A percentile compares a stretch with the other conserved stretches of the same genome.
phyloP scores from a whole-genome alignment of 2,113 vertebrate species.

The Tretioscincus oriximinensis region DNA sequence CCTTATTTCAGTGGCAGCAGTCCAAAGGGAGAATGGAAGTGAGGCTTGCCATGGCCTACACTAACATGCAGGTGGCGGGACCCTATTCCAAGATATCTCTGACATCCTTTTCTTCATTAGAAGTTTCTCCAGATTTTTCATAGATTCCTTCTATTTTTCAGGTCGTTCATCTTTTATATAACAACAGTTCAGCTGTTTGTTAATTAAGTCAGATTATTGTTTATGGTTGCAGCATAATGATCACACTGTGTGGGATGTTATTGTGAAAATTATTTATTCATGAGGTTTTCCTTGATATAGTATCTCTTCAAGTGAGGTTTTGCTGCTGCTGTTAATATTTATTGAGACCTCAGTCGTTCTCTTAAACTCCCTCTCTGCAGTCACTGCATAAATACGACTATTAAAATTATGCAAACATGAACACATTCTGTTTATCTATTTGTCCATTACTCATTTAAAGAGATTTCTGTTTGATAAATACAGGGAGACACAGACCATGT shows the following conservation, averaged over 20 bases:
- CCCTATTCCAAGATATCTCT: too few species aligned
- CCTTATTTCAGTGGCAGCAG: too few species aligned
- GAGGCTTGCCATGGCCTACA: too few species aligned
- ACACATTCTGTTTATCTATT: not conserved
- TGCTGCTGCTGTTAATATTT: not conserved
- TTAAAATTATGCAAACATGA: not conserved
- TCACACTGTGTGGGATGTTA: not conserved
- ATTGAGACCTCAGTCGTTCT: not conserved
- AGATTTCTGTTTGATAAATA: not conserved
- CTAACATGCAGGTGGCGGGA: too few species aligned
- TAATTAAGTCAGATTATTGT: slow-evolving; percentile 5
- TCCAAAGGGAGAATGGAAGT: too few species aligned
- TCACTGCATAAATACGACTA: not conserved
- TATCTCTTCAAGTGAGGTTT: not conserved
- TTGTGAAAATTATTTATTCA: not conserved
- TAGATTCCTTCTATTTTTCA: not conserved
- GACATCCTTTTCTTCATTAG: not conserved
- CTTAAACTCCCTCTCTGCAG: not conserved
- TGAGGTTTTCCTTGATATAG: not conserved
- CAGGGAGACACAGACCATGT: not conserved
- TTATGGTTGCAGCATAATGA: slow-evolving; percentile 5
- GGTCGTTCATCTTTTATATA: not conserved
- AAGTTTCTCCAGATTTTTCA: not conserved
- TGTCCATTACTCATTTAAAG: not conserved
- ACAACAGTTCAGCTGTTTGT: not conserved